These are phyloP conservation scores for Stenodera caucasica DNA, from an alignment of 2,888 invertebrate species.

Conservation along the genomic window DNA sequence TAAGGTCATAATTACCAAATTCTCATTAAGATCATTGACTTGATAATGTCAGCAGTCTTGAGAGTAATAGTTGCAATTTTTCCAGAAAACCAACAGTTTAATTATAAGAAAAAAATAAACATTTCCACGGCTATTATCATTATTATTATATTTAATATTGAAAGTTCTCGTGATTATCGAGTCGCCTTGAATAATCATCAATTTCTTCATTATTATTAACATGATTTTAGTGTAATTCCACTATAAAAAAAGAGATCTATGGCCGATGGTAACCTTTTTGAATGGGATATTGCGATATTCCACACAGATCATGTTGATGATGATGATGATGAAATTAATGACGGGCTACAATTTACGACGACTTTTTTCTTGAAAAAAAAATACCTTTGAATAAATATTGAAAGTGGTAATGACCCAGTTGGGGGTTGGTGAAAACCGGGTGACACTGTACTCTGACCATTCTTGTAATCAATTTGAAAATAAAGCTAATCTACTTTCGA, in stretches of 20 bases:
- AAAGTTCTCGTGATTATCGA: no score
- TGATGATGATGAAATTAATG: not conserved
- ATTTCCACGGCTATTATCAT: no score
- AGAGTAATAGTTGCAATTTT: no score
- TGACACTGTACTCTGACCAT: not conserved
- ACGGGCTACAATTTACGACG: not conserved
- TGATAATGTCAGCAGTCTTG: slow-evolving; percentile 32
- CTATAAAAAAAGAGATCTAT: not conserved
- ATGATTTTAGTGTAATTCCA: no score
- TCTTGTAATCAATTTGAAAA: no score
- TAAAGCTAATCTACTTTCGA: no score
- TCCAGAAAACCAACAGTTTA: no score
- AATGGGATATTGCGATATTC: slow-evolving; percentile 6
- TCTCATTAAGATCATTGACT: slow-evolving; percentile 38
- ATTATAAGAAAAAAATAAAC: no score
- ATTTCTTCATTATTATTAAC: not conserved
- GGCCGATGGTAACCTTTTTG: slow-evolving; percentile 2
- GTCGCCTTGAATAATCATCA: not conserved
- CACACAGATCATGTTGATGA: slow-evolving; percentile 4
- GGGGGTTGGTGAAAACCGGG: not conserved
- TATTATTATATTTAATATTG: no score
- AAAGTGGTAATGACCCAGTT: slow-evolving; percentile 42
- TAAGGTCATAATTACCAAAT: slow-evolving; percentile 15
- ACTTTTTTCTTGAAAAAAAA: not conserved
- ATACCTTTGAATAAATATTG: slow-evolving; percentile 24